Conservation (phyloP, 2,113 vertebrate species). For the Bujurquina vittata region DNA sequence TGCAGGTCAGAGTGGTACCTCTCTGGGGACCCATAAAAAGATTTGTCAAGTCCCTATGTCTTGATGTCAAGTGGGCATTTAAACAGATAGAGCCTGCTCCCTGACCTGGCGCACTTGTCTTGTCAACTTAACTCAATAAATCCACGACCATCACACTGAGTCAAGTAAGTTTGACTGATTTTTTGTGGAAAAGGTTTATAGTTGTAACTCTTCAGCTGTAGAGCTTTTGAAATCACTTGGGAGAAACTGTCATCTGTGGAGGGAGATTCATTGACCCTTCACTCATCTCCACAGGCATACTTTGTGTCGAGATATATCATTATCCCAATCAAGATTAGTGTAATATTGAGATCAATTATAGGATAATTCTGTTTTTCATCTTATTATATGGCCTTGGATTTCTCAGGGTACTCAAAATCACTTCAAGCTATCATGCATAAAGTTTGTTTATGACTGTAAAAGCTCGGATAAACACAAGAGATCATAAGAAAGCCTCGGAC, state of each 20-base stretch:
- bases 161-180: constrained; percentile 34
- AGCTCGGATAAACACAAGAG: constrained; percentile 16
- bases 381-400: constrained; percentile 1
- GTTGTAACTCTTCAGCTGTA: constrained; percentile 16
- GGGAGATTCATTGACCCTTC: constrained; percentile 46
- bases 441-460: constrained; percentile 14
- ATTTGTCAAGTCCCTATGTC: constrained; percentile 64
- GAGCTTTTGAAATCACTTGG: constrained; percentile 4
- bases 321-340: constrained; percentile 55
- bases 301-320: constrained; percentile 7
- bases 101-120: constrained; percentile 51
- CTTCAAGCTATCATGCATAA: background rate
- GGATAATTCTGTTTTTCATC: constrained; percentile 42
- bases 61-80: constrained; percentile 61
- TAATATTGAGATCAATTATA: constrained; percentile 56
- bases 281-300: constrained; percentile 32
- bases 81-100: constrained; percentile 47
- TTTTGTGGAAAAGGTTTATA: constrained; percentile 16
- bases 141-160: constrained; percentile 27
- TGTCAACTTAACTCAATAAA: constrained; percentile 57
- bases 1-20: constrained; percentile 59
- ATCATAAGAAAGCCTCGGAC: constrained; percentile 12
- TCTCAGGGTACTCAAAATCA: constrained; percentile 9
- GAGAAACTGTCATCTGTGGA: constrained; percentile 23
- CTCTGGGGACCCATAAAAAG: constrained; percentile 60